phyloP scores from a whole-genome alignment of 2,888 invertebrate genomes.

The Chelonus formosanus region DNA sequence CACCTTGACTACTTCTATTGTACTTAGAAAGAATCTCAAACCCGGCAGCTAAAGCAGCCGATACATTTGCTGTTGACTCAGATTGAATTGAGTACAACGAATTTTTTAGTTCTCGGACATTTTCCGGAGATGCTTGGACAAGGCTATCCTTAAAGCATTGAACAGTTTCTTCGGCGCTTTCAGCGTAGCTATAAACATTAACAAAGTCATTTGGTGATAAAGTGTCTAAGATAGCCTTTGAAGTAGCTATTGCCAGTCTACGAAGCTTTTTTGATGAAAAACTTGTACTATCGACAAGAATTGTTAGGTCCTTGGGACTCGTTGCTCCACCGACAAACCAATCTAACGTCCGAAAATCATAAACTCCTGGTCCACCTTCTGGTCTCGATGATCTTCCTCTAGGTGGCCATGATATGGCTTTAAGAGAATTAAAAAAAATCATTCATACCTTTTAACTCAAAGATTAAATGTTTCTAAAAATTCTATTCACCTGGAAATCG shows the following conservation, averaged over 20 bases:
- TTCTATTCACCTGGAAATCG: constrained; percentile 82
- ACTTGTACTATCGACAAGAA: constrained; percentile 92
- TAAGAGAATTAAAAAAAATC: constrained; percentile 18
- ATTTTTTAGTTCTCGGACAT: constrained; percentile 81
- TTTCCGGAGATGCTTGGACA: constrained; percentile 86
- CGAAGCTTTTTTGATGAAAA: constrained; percentile 82
- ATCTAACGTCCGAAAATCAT: constrained; percentile 92
- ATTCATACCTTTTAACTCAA: background rate
- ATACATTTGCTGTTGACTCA: constrained; percentile 87
- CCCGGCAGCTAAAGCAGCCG: constrained; percentile 88
- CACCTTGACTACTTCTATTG: constrained; percentile 84
- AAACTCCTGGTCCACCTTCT: constrained; percentile 77
- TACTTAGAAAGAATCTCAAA: constrained; percentile 92
- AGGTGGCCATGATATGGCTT: constrained; percentile 84
- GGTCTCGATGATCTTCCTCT: constrained; percentile 68
- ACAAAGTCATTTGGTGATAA: constrained; percentile 97
- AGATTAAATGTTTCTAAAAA: constrained; percentile 26
- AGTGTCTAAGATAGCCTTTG: constrained; percentile 90
- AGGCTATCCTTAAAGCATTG: constrained; percentile 90
- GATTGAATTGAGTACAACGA: constrained; percentile 78
- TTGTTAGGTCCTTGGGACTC: constrained; percentile 95
- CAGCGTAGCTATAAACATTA: constrained; percentile 91
- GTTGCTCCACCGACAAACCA: constrained; percentile 99
- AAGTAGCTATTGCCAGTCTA: constrained; percentile 87
- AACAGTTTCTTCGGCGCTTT: constrained; percentile 83